Conservation (phyloP, 2,797 vertebrate species). For the Sus cebifrons region DNA sequence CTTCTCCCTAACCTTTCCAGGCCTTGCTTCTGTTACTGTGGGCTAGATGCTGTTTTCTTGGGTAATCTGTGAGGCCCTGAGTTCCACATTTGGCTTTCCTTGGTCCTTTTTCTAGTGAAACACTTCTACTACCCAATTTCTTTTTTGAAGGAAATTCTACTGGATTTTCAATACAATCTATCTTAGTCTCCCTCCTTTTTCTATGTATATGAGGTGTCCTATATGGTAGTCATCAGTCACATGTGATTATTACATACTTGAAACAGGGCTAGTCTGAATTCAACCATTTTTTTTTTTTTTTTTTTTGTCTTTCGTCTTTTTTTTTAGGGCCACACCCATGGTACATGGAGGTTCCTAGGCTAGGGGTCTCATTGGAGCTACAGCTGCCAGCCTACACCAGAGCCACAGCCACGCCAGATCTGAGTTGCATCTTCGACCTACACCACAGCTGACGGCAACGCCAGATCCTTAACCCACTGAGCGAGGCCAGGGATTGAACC, state of each 20-base stretch:
- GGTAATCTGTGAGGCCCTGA: not conserved
- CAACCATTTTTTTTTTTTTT: not conserved
- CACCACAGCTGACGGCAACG: too few relatives aligned
- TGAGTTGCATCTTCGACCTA: too few relatives aligned
- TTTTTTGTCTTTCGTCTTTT: too few relatives aligned
- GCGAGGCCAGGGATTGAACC: too few relatives aligned
- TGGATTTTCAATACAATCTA: not conserved
- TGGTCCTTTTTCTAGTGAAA: not conserved
- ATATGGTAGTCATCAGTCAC: rapidly evolving
- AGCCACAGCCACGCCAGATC: too few relatives aligned
- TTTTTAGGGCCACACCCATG: too few relatives aligned
- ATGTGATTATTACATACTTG: not conserved
- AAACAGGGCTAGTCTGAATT: not conserved
- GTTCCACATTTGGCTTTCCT: not conserved
- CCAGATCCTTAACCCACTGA: too few relatives aligned
- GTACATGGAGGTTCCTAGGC: too few relatives aligned
- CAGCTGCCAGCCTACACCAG: too few relatives aligned
- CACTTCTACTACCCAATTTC: not conserved
- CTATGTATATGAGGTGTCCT: not conserved
- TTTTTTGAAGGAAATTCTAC: not conserved
- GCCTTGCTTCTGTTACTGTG: not conserved
- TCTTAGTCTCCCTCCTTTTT: too few relatives aligned
- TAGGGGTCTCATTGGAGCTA: too few relatives aligned
- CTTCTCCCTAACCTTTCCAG: not conserved
- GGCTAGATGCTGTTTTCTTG: not conserved